Evolutionary conservation across 2,113 vertebrate species (phyloP).

Genomic region (Drymodes brunneopygia): DNA sequence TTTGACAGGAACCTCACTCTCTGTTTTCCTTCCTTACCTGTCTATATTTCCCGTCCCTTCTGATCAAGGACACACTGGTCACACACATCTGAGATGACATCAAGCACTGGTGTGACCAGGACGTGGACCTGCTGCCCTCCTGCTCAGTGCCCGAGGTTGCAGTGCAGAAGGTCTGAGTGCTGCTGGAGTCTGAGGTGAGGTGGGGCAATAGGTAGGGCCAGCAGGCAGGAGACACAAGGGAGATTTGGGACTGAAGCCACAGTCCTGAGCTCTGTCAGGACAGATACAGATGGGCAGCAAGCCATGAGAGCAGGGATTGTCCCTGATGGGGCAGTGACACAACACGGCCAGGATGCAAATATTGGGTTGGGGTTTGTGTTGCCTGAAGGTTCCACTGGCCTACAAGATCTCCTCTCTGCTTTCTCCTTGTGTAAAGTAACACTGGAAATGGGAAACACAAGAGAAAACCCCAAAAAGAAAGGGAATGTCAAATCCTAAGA

Average conservation of each 20-base stretch:
- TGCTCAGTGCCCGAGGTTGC: rapidly evolving
- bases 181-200: neutral
- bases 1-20: neutral
- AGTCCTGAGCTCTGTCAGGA: neutral
- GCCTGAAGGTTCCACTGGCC: neutral
- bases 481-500: neutral
- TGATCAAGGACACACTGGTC: neutral
- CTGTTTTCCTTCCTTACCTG: neutral
- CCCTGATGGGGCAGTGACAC: neutral
- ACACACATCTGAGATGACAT: neutral
- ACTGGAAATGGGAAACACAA: neutral
- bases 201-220: rapidly evolving
- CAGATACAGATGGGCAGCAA: rapidly evolving
- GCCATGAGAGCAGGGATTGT: neutral
- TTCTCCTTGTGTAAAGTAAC: neutral
- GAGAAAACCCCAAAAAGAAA: neutral
- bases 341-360: neutral
- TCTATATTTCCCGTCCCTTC: neutral
- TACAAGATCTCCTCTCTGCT: neutral
- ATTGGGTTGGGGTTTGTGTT: neutral
- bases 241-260: neutral
- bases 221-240: neutral
- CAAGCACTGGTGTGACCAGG: neutral
- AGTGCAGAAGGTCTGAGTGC: neutral
- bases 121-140: rapidly evolving